Evolutionary conservation across 92 coral and sea anemone genomes (phyloP).

Genomic region (Palythoa heliodiscus): DNA sequence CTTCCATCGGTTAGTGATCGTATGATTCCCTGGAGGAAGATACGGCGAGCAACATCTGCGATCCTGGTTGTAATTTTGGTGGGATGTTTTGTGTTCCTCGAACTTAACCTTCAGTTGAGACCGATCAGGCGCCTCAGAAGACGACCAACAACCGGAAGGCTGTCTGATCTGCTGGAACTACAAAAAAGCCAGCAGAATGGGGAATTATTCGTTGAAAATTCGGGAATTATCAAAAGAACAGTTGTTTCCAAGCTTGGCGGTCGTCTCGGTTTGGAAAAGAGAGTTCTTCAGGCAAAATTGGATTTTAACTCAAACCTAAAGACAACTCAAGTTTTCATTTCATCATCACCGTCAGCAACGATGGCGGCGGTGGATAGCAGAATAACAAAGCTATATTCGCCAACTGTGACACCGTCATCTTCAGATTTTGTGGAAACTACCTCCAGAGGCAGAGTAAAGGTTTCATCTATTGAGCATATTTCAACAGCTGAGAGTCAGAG

Average conservation of each 20-base stretch:
- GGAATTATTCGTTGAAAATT: background rate
- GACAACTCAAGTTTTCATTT: background rate
- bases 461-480: background rate
- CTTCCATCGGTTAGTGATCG: background rate
- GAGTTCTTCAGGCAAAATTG: conserved; percentile 19
- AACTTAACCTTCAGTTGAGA: conserved; percentile 9
- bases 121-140: conserved; percentile 16
- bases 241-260: background rate
- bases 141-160: conserved; percentile 3
- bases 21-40: conserved; percentile 38
- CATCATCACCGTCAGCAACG: background rate
- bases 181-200: conserved; percentile 13
- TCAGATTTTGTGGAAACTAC: background rate
- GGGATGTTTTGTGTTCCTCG: conserved; percentile 13
- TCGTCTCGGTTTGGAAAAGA: conserved; percentile 26
- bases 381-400: background rate
- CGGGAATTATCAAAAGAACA: background rate
- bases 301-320: background rate
- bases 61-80: background rate
- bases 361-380: background rate
- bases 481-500: background rate
- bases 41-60: conserved; percentile 24
- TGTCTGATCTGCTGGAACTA: background rate
- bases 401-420: background rate
- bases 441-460: background rate